Conservation (phyloP, 2,888 invertebrate genomes). For the Amphiduros pacificus region DNA sequence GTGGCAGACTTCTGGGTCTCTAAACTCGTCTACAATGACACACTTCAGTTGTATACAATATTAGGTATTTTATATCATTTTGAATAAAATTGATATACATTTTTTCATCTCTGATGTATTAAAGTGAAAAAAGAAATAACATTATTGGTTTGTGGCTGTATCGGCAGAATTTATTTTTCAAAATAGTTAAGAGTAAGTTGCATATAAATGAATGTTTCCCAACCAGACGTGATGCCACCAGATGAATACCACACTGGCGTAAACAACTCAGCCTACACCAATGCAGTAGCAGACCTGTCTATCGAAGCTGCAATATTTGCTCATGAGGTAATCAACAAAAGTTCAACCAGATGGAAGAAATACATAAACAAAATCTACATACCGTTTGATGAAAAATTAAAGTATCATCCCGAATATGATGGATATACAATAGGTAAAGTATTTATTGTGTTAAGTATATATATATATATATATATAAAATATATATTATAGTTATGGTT, state of each 20-base stretch:
- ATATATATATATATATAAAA: too few species aligned
- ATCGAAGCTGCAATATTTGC: constrained; percentile 16
- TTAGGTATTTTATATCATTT: too few species aligned
- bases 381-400: constrained; percentile 43
- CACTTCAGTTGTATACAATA: neutral
- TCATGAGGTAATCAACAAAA: constrained; percentile 28
- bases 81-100: too few species aligned
- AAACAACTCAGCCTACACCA: constrained; percentile 40
- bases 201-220: too few species aligned
- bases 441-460: too few species aligned
- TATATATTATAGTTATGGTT: too few species aligned
- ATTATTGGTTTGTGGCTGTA: too few species aligned
- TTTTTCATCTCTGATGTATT: too few species aligned
- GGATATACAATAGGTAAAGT: constrained; percentile 42
- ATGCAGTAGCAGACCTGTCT: constrained; percentile 35
- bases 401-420: constrained; percentile 60
- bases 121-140: too few species aligned
- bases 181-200: too few species aligned
- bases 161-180: too few species aligned
- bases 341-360: constrained; percentile 11
- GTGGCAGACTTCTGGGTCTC: constrained; percentile 40
- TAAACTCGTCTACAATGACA: constrained; percentile 26
- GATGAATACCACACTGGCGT: constrained; percentile 33
- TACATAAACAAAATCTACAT: constrained; percentile 45
- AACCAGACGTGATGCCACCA: constrained; percentile 56